Base-by-base conservation (phyloP, 2,797 vertebrate species). In the Podarcis lilfordi region DNA sequence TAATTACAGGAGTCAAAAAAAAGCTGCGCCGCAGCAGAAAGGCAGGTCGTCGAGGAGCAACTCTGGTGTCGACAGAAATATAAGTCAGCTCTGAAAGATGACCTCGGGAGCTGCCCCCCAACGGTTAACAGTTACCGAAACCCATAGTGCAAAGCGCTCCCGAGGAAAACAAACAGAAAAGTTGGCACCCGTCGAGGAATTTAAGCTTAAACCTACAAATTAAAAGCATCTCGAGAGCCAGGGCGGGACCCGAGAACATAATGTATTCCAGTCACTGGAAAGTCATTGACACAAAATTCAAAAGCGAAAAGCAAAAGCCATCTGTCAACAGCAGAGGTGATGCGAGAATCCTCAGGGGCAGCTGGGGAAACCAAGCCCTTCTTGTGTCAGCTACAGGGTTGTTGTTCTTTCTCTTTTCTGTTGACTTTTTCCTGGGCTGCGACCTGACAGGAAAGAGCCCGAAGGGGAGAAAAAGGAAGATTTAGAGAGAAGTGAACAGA, bases 91-190 rank as follows among this genome's bases (percentile, higher is more conserved):
- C 89, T 17, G 89, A 84, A 88, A 93, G 76, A 86, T 76, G 87
- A 90, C 85, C 66, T 76, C 81, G 90, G 89, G 94, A 94, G 91
- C 96, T 85, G 93, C 95, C 90, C n/a, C 92, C 19, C 66, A 21
- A 32, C 7, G 94, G 95, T 92, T 95, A 96, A 96, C 95, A 86
- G 89, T 89, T 91, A 95, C 95, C 86, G 29, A 96, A 96, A 95
- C 92, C 72, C 93, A 91, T 92, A 88, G 94, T 85, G 96, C 96
- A 96, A 97, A 61, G 95, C 88, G 96, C 94, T 94, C 96, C 74
- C 78, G 23, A 91, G 92, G 94, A 94, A 95, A 95, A 88, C 88
- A 90, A 92, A 89, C 0, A 77, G 23, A 45, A 83, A 84, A 86
- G 88, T 89, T 93, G 96, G 95, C 88, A 90, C 82, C 87, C 91